Evolutionary conservation across 1,140 invertebrate genomes (phyloP), one percentile per base, ranked within the genome.

Genomic region (Atta texana): DNA sequence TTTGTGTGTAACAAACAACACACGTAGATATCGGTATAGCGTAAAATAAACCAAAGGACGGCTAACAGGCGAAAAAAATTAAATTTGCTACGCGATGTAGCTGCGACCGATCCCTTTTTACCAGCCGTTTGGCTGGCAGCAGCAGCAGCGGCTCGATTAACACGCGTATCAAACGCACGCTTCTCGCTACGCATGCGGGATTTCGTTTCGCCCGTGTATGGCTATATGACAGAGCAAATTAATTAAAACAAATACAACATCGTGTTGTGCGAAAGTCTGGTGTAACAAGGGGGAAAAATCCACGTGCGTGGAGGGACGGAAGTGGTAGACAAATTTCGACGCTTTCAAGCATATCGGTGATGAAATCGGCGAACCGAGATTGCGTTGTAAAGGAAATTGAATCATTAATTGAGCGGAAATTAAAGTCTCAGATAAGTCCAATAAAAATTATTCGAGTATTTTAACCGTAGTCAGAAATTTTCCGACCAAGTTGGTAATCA

Each of bases 191-290:
- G 68, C 80, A 75, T 61, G 69, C 55, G 31, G 39, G 24, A 61
- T 75, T 84, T 80, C 44, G 44, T 57, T 69, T 74, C 66, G 53
- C 55, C 16, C 68, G 39, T 39, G n/a, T 53, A 24, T 14, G 49
- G 28, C 14, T 39, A 44, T 84, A 49, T 84, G 80, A 84, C 69
- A 84, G 69, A 63, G 80, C 69, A 63, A 84, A 84, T 84, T 84
- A 84, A 84, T 84, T 84, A 84, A 84, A 84, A 84, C 55, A 84
- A 74, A 84, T 84, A 61, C 69, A 61, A 84, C 80, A 75, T 84
- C 21, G 24, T 61, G 80, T 63, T 61, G 39, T 44, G 55, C 68
- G 18, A 74, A 31, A 75, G 69, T 84, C 39, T n/a, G 55, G 6
- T 21, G n/a, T 63, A 75, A 74, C 69, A 7, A 12, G 53, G n/a